phyloP scores from a whole-genome alignment of 1,140 invertebrate genomes.

The Nephila pilipes region DNA sequence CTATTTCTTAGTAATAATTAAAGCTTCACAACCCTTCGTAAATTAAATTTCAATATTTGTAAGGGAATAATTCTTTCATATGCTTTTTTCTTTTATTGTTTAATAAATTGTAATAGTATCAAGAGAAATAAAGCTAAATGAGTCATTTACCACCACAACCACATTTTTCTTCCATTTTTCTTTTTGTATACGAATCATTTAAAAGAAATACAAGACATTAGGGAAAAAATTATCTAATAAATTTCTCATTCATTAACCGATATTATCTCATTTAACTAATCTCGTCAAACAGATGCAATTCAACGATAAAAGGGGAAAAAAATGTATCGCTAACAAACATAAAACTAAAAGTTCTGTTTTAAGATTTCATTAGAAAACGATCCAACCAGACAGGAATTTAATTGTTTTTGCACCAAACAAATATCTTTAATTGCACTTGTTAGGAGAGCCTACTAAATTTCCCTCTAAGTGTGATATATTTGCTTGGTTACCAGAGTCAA shows the following conservation, averaged over 20 bases:
- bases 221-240: background rate
- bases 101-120: too few species aligned
- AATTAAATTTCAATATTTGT: too few species aligned
- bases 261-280: background rate
- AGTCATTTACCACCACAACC: too few species aligned
- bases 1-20: too few species aligned
- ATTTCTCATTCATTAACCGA: background rate
- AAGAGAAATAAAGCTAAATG: too few species aligned
- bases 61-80: too few species aligned
- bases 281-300: background rate
- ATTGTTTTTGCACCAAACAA: slow-evolving; percentile 28
- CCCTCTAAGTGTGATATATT: slow-evolving; percentile 13
- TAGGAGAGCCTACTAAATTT: background rate
- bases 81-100: too few species aligned
- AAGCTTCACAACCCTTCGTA: too few species aligned
- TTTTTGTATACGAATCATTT: too few species aligned
- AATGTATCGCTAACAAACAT: background rate
- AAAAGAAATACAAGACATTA: background rate
- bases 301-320: background rate
- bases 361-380: background rate
- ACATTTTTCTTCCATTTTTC: too few species aligned
- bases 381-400: background rate
- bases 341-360: background rate
- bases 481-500: background rate
- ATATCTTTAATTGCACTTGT: slow-evolving; percentile 39